Conservation (phyloP, 1,140 invertebrate genomes). For the Leptinotarsa undecemlineata region DNA sequence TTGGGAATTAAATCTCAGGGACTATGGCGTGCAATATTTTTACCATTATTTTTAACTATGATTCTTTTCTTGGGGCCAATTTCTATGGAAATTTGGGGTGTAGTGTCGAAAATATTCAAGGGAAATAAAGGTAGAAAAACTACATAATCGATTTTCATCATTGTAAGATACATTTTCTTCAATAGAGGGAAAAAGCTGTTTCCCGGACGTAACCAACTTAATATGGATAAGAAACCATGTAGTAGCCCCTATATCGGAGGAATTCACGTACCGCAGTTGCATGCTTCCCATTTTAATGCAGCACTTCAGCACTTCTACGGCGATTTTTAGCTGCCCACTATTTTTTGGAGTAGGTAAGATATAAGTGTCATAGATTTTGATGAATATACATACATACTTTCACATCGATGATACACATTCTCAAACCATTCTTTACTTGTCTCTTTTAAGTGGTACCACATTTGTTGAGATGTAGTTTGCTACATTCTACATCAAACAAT, state of each 20-base stretch:
- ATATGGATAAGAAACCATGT: slow-evolving; percentile 88
- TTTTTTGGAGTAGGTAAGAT: slow-evolving; percentile 86
- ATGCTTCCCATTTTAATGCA: slow-evolving; percentile 90
- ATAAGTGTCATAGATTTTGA: not conserved
- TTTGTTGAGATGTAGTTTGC: no score
- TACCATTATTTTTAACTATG: slow-evolving; percentile 81
- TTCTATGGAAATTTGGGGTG: slow-evolving; percentile 70
- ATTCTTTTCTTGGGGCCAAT: slow-evolving; percentile 85
- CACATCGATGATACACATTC: no score
- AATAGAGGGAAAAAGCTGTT: slow-evolving; percentile 38
- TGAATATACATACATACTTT: no score
- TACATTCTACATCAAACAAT: no score
- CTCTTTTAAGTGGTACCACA: no score
- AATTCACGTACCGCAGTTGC: slow-evolving; percentile 87
- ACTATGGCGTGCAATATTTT: slow-evolving; percentile 70
- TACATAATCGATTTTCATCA: not conserved
- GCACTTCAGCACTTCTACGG: slow-evolving; percentile 73
- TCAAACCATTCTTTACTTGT: no score
- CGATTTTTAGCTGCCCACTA: slow-evolving; percentile 84
- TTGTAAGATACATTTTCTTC: not conserved
- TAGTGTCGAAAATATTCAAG: slow-evolving; percentile 69
- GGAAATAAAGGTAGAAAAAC: slow-evolving; percentile 59
- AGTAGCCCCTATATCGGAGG: slow-evolving; percentile 91
- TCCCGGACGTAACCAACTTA: slow-evolving; percentile 61
- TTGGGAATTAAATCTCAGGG: slow-evolving; percentile 78